Evolutionary conservation across 2,888 invertebrate species (phyloP), one percentile per base, ranked within the genome.

Genomic region (Pachliopta kotzebuea): DNA sequence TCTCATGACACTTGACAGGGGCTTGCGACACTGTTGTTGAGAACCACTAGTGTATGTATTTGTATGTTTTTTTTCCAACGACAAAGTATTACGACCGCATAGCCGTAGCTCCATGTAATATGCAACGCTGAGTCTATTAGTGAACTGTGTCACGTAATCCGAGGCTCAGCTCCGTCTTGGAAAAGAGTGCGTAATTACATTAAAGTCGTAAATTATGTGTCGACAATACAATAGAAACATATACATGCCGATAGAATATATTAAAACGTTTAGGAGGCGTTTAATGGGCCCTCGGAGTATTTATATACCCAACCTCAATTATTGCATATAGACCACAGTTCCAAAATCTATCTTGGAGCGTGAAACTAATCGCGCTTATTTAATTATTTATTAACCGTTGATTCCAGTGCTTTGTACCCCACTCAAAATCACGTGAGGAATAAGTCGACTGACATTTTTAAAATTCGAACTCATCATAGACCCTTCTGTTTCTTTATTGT

Each of bases 61-160:
- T 37, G 37, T 37, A 37, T 37, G 11, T 11, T 37, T 37, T 31
- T 37, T 37, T 37, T 37, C 37, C 37, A 37, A 11, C 37, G 37
- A 37, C 37, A 24, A 54, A 42, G 31, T 49, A 53, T 50, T 68
- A 68, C 64, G 65, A 66, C 65, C 68, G 68, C 68, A 70, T 71
- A 60, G 63, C 66, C 45, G n/a, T 52, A 56, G 57, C 65, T 66
- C 62, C 64, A 66, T 69, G 67, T 65, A 70, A 69, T 67, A 60
- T 64, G 60, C 65, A 65, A 37, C 37, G 60, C 29, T 45, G 60
- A 18, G 24, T n/a, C 49, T 52, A 60, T 63, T 64, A 60, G 49
- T 31, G 24, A 57, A 52, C 45, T 57, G 56, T 53, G 56, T 65
- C 60, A 65, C 57, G 56, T 65, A 60, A 57, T 37, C 31, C 60